Base-by-base conservation (phyloP, 2,797 vertebrate species). In the Pogoniulus pusillus region DNA sequence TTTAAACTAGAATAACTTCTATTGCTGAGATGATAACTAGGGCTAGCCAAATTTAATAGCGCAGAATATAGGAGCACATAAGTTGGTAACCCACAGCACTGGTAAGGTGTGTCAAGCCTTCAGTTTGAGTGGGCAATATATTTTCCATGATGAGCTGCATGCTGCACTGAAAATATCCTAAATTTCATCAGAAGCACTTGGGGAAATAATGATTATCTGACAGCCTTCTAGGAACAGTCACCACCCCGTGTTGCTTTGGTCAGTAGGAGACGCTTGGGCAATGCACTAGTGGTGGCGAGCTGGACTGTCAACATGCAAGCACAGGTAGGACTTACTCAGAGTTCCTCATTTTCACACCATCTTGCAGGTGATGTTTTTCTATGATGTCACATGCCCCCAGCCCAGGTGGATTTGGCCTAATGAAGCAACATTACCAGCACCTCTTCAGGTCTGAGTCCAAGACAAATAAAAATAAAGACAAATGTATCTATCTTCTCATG, bases 1-100 rank as follows among this genome's bases (percentile, higher is more conserved):
- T 86, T 95, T 84, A 55, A 83, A 70, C 8, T 49, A 9, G 65
- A 66, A 47, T 71, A 92, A 37, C 32, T 76, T 94, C 53, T 91
- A 23, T 55, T 89, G 45, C 49, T 89, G 80, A 76, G 30, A 49
- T 82, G 59, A 66, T 73, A 80, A 73, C 59, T 39, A 75, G 14
- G 6, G 14, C 29, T 37, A 76, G 39, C 51, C 13, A 81, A 92
- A 87, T 69, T 37, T 75, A 74, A 78, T 47, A 34, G 45, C n/a
- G 26, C 59, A 63, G 84, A 13, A 24, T 81, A 30, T 9, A 71
- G 74, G n/a, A 85, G 27, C 23, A 68, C 89, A 15, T 59, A 87
- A 86, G n/a, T 24, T 74, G 73, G 16, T 90, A 83, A 74, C 18
- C 80, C 37, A 82, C 16, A 58, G 47, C 37, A n/a, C 77, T 63